Evolutionary conservation across 2,888 invertebrate species (phyloP).

Genomic region (Heterodera filipjevi): DNA sequence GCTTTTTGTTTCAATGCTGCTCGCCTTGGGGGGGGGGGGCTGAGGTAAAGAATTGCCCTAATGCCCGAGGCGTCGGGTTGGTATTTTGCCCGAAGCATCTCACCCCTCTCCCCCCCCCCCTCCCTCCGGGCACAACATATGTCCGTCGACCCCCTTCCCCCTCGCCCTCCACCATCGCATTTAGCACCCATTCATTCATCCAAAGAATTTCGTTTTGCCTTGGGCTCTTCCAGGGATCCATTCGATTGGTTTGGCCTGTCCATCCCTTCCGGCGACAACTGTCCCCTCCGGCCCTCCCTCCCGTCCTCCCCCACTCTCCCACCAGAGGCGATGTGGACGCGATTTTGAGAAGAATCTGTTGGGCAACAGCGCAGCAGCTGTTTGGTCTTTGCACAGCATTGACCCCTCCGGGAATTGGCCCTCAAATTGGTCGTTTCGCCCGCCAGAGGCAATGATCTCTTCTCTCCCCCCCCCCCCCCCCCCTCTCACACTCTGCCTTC

Average conservation of each 20-base stretch:
- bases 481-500: neutral
- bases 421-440: neutral
- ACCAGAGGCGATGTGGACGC: neutral
- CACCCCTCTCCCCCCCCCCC: too few relatives aligned
- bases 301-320: too few relatives aligned
- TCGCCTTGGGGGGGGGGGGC: neutral
- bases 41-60: neutral
- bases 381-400: constrained; percentile 5
- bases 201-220: neutral
- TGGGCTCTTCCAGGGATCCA: neutral
- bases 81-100: neutral
- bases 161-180: neutral
- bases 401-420: constrained; percentile 11
- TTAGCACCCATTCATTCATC: neutral
- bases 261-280: constrained; percentile 10
- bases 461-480: neutral
- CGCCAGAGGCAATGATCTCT: constrained; percentile 2
- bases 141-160: neutral
- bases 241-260: neutral
- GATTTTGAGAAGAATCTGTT: neutral
- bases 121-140: neutral
- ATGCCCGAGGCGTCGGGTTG: neutral
- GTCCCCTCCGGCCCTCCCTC: too few relatives aligned
- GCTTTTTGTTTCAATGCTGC: too few relatives aligned
- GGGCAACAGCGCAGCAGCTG: neutral